Percentiles rank a stretch among this genome's conserved stretches.
Conservation (phyloP, 2,888 invertebrate species). For the Nudaria mundana region DNA sequence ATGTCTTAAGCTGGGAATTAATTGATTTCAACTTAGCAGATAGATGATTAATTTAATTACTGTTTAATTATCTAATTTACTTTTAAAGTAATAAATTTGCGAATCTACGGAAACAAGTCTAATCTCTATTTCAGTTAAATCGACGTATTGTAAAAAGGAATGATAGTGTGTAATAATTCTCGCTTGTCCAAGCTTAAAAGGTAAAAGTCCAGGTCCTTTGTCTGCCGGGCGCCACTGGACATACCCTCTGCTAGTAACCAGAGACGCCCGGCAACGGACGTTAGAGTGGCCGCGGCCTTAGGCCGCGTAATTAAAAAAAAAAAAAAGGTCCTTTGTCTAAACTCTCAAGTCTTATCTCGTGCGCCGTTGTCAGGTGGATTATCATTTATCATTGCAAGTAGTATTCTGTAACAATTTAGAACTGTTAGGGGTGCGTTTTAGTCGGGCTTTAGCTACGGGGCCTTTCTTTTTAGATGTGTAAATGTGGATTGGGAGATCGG, state of each 20-base stretch:
- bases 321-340: slow-evolving; percentile 15
- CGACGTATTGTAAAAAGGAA: slow-evolving; percentile 10
- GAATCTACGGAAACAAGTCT: too few species aligned
- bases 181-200: slow-evolving; percentile 22
- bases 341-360: slow-evolving; percentile 9
- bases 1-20: too few species aligned
- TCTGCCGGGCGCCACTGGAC: too few species aligned
- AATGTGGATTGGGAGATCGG: slow-evolving; percentile 29
- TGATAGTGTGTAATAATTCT: slow-evolving; percentile 25
- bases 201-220: slow-evolving; percentile 19
- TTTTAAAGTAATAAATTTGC: not conserved
- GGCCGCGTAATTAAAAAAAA: too few species aligned
- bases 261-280: too few species aligned
- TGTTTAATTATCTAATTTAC: slow-evolving; percentile 2
- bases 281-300: too few species aligned
- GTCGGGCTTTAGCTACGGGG: slow-evolving; percentile 21
- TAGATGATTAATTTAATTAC: not conserved
- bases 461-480: slow-evolving; percentile 27
- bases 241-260: too few species aligned
- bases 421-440: slow-evolving; percentile 24
- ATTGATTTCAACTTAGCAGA: too few species aligned
- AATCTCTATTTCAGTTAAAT: not conserved
- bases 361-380: not conserved
- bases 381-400: slow-evolving; percentile 9
- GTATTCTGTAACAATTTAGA: slow-evolving; percentile 28